A percentile compares a stretch with the other conserved stretches of the same genome.
Evolutionary conservation across 1,140 invertebrate species (phyloP).

Genomic region (Vanessa atalanta): DNA sequence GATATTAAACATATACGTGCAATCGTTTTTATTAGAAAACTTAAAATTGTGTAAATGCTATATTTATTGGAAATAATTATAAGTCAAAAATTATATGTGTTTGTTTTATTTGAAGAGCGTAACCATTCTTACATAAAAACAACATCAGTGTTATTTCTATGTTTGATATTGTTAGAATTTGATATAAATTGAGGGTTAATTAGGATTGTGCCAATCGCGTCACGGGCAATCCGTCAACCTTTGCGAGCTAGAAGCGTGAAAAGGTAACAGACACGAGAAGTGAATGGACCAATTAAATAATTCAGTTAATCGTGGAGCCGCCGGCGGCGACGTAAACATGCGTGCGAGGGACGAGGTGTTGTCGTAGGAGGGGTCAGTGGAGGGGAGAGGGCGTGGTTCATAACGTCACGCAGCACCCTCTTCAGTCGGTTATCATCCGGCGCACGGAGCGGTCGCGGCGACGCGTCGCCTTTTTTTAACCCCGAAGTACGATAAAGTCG

Average conservation of each 20-base stretch:
- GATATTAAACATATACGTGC: too few species aligned
- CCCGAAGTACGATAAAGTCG: conserved; percentile 72
- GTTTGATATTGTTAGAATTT: conserved; percentile 11
- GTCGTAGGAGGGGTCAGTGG: conserved; percentile 51
- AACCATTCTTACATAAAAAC: neutral
- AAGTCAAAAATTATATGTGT: too few species aligned
- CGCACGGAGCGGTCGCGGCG: conserved; percentile 66
- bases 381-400: conserved; percentile 71
- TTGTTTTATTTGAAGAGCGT: too few species aligned
- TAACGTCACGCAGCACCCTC: conserved; percentile 64
- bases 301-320: conserved; percentile 76
- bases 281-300: conserved; percentile 80
- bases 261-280: conserved; percentile 72
- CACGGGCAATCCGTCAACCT: conserved; percentile 67
- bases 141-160: conserved; percentile 9
- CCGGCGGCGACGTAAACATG: conserved; percentile 75
- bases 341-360: conserved; percentile 61
- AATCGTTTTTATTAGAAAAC: too few species aligned
- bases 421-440: conserved; percentile 74
- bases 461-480: conserved; percentile 62
- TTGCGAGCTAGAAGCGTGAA: conserved; percentile 71
- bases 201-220: conserved; percentile 62
- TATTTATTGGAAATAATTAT: too few species aligned
- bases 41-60: too few species aligned
- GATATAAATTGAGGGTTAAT: conserved; percentile 58